phyloP scores from a whole-genome alignment of 2,888 invertebrate species.

The Pantelozetes paolii region DNA sequence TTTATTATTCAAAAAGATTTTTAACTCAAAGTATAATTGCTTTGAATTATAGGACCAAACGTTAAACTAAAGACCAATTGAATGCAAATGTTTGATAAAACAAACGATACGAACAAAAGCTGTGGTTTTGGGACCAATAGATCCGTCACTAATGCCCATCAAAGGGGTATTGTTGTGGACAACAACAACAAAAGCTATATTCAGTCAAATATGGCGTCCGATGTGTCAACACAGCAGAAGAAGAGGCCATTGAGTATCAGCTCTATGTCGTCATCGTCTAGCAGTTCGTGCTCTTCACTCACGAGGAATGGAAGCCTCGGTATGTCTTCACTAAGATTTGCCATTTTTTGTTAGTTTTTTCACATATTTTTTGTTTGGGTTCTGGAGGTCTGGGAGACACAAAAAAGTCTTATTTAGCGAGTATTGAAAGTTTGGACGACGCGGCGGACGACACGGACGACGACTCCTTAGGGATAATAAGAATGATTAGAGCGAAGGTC shows the following conservation, averaged over 20 bases:
- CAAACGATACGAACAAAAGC: conserved; percentile 48
- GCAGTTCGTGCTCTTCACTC: conserved; percentile 47
- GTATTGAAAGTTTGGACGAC: conserved; percentile 79
- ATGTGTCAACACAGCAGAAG: conserved; percentile 49
- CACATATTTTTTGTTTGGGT: too few species aligned
- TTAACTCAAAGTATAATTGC: neutral
- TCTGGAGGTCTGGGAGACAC: neutral
- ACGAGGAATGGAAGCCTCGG: conserved; percentile 43
- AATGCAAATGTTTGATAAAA: conserved; percentile 77
- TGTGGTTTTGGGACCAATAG: conserved; percentile 15
- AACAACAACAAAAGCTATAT: conserved; percentile 36
- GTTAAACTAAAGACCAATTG: conserved; percentile 76
- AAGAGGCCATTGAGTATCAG: conserved; percentile 52
- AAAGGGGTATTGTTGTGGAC: conserved; percentile 18
- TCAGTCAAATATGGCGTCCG: conserved; percentile 38
- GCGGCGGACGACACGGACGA: conserved; percentile 50
- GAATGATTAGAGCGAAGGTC: conserved; percentile 30
- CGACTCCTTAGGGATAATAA: conserved; percentile 47
- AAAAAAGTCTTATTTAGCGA: conserved; percentile 66
- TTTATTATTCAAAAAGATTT: neutral
- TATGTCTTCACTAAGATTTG: neutral
- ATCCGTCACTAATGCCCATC: conserved; percentile 37
- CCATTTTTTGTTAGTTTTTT: neutral
- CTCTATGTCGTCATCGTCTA: conserved; percentile 53
- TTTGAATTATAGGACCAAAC: conserved; percentile 1